Evolutionary conservation across 30 jellyfish, hydroid and myxozoan genomes (phyloP).

Genomic region (Clytia hemisphaerica): DNA sequence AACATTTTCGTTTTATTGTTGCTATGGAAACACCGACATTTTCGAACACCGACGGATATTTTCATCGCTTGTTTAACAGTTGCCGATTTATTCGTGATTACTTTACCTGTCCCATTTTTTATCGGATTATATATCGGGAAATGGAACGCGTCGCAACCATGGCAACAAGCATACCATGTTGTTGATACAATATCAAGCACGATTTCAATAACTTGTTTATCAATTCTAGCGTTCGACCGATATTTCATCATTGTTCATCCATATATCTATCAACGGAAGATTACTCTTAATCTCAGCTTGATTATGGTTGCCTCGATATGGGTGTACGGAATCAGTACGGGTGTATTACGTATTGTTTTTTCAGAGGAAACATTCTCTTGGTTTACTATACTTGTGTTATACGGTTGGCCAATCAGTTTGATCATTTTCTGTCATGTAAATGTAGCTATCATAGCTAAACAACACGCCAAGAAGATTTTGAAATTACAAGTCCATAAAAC

Average conservation of each 20-base stretch:
- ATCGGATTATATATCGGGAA: slow-evolving; percentile 5
- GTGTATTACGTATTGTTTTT: background rate
- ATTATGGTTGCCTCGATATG: slow-evolving; percentile 2
- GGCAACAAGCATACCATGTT: background rate
- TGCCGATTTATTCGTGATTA: slow-evolving; percentile 10
- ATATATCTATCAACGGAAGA: slow-evolving; percentile 15
- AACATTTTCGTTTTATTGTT: slow-evolving; percentile 9
- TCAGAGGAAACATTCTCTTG: background rate
- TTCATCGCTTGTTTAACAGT: slow-evolving; percentile 16
- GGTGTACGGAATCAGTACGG: slow-evolving; percentile 9
- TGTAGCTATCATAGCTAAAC: slow-evolving; percentile 12
- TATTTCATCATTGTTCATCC: slow-evolving; percentile 9
- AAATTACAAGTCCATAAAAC: too few species aligned
- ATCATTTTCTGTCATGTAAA: slow-evolving; percentile 11
- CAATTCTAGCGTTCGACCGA: slow-evolving; percentile 18
- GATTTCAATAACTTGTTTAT: slow-evolving; percentile 11
- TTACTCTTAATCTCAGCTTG: background rate
- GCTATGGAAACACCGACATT: background rate
- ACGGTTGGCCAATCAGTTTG: slow-evolving; percentile 4
- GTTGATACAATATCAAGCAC: slow-evolving; percentile 9
- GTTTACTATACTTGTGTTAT: slow-evolving; percentile 5
- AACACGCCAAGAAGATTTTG: slow-evolving; percentile 19
- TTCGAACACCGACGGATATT: slow-evolving; percentile 17
- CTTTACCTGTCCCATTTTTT: slow-evolving; percentile 10
- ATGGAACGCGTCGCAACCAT: background rate